Evolutionary conservation across 2,888 invertebrate species (phyloP), one percentile per base, ranked within the genome.

Genomic region (Cryptocephalus primarius): DNA sequence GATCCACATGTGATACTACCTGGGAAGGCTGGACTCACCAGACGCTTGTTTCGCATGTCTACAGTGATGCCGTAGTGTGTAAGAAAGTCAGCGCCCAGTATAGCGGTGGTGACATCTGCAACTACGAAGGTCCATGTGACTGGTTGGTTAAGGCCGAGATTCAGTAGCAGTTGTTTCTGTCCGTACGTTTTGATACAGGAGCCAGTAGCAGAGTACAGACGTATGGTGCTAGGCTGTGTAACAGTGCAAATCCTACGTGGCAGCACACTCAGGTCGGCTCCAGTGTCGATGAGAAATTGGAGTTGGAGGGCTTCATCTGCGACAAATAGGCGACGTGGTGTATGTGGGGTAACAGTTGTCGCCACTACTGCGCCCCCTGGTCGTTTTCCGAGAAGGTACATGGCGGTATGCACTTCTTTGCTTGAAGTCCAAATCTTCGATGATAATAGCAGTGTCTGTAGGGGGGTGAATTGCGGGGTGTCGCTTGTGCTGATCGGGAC

Each of bases 61-160:
- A 43, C 43, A 13, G 10, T 38, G 22, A 34, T 43, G 13, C 13
- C 36, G 8, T 43, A 34, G 8, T 36, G 43, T 43, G 22, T 13
- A 10, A 32, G 10, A 2, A 9, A 14, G 10, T 34, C 43, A 33
- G 33, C 38, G 11, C 33, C 34, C 8, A 46, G 11, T 31, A 32
- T 48, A 6, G 33, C 42, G 33, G 42, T 31, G 33, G 44, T 43
- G 31, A 34, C 41, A 1, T 39, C 40, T 44, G 45, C 32, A 32
- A 43, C 43, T 45, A 45, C 32, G 33, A 46, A 43, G 31, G 33
- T 32, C 31, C 12, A 22, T 39, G n/a, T 48, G 39, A 45, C 40
- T 10, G 32, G 32, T 41, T 43, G 9, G 33, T 14, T 34, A 1
- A 38, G 34, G 33, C 42, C 42, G 22, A 42, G 42, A 22, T 42